Evolutionary conservation across 1,140 invertebrate species (phyloP).

Genomic region (Zaprionus ornatus): DNA sequence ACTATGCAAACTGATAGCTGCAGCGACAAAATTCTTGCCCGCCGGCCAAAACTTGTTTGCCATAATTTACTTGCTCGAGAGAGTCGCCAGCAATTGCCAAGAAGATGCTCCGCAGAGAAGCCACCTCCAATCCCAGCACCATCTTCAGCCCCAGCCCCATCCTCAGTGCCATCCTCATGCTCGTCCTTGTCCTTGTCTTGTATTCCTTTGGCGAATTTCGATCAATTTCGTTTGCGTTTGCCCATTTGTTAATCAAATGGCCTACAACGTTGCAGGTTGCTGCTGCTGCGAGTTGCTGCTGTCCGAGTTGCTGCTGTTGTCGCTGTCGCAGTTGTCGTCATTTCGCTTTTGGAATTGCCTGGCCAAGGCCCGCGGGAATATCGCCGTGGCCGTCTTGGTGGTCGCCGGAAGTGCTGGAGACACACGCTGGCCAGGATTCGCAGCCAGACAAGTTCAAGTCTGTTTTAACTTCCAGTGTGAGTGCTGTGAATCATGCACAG

Average conservation of each 20-base stretch:
- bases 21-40: constrained; percentile 80
- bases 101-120: neutral
- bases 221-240: constrained; percentile 81
- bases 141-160: neutral
- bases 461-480: too few relatives aligned
- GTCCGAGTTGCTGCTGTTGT: constrained; percentile 31
- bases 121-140: neutral
- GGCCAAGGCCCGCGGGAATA: constrained; percentile 68
- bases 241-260: constrained; percentile 82
- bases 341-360: constrained; percentile 79
- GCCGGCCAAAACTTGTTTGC: constrained; percentile 81
- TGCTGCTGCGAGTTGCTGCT: constrained; percentile 14
- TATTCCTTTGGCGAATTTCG: constrained; percentile 75
- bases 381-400: constrained; percentile 40
- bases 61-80: constrained; percentile 70
- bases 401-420: constrained; percentile 47
- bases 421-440: neutral
- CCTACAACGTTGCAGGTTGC: constrained; percentile 66
- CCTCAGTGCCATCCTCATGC: constrained; percentile 24
- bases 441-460: neutral
- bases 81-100: constrained; percentile 42
- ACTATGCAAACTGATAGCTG: constrained; percentile 23
- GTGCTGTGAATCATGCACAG: too few relatives aligned
- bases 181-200: constrained; percentile 26
- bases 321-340: constrained; percentile 54